A percentile compares a stretch with the other conserved stretches of the same genome.
phyloP scores from a whole-genome alignment of 2,797 vertebrate species.

The Girardinus metallicus region DNA sequence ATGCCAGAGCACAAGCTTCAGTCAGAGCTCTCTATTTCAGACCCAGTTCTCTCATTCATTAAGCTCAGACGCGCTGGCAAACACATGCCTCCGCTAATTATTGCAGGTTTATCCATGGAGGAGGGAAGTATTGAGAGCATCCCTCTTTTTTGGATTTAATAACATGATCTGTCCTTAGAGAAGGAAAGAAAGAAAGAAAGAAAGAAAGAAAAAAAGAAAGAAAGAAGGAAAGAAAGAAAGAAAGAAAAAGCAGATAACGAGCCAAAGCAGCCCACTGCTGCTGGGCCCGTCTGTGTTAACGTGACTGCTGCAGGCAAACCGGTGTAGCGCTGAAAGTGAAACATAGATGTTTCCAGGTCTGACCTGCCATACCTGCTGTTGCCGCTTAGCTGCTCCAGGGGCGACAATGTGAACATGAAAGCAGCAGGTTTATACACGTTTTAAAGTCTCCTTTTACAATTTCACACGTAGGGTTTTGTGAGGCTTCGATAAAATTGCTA shows the following conservation, averaged over 20 bases:
- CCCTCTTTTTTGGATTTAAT: background rate
- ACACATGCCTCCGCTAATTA: background rate
- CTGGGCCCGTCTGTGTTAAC: background rate
- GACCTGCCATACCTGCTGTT: background rate
- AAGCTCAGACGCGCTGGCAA: background rate
- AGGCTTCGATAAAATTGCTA: background rate
- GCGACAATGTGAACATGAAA: background rate
- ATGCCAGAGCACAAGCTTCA: background rate
- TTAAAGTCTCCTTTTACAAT: background rate
- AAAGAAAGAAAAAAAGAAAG: no score
- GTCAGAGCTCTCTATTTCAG: background rate
- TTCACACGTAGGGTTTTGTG: background rate
- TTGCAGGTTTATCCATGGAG: background rate
- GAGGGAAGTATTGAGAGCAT: background rate
- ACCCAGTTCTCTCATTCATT: background rate
- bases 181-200: no score
- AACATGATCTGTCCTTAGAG: background rate
- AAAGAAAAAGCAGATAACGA: background rate
- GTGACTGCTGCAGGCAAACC: background rate
- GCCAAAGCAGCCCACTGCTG: background rate
- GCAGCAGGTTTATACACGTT: background rate
- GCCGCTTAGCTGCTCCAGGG: background rate
- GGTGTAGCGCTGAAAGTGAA: background rate
- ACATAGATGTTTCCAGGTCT: background rate
- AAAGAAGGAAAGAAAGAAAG: no score